Base-by-base conservation (phyloP, 1,140 invertebrate species). In the Drosophila funebris region DNA sequence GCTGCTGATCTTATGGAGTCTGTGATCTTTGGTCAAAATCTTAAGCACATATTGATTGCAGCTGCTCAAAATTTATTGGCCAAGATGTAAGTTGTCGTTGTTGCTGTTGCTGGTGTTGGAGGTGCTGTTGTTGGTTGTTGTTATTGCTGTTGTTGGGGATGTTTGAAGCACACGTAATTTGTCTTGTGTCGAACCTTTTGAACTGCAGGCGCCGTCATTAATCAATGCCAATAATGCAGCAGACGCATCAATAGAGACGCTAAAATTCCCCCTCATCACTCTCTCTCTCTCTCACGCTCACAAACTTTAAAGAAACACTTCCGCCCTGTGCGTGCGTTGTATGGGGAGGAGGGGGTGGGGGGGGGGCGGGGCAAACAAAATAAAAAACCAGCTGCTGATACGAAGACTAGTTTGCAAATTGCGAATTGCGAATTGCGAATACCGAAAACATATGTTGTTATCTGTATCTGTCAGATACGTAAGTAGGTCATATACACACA, bases 401-500 rank as follows among this genome's bases (percentile, higher is more conserved):
- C 24, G 14, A 14, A 44, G 22, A 13, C 14, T 39, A 54, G 29
- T 70, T 72, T 52, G 43, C 56, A 39, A 58, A 48, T 52, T 48
- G 63, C 44, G 33, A 64, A 64, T 56, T 48, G 44, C 56, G 56
- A 58, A 50, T 52, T 50, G 64, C 44, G 36, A 66, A 66, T 57
- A 36, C 52, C 43, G 48, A 37, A 72, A 76, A 77, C 77, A 87
- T 77, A 85, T 85, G 77, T 74, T 85, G 64, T 74, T 83, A 79
- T 84, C 71, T 74, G 75, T 83, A 72, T 75, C 61, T 84, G 66
- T 63, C 82, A 67, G 80, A 84, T 83, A 79, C 80, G 52, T 83
- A 79, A 84, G 80, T 83, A 46, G 79, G 79, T 83, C 79, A 83
- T 61, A 76, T 63, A 60, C 64, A 71, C 24, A 41, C 71, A 29